A percentile compares a stretch with the other conserved stretches of the same genome.
Evolutionary conservation across 2,113 vertebrate genomes (phyloP).

Genomic region (Perognathus longimembris): DNA sequence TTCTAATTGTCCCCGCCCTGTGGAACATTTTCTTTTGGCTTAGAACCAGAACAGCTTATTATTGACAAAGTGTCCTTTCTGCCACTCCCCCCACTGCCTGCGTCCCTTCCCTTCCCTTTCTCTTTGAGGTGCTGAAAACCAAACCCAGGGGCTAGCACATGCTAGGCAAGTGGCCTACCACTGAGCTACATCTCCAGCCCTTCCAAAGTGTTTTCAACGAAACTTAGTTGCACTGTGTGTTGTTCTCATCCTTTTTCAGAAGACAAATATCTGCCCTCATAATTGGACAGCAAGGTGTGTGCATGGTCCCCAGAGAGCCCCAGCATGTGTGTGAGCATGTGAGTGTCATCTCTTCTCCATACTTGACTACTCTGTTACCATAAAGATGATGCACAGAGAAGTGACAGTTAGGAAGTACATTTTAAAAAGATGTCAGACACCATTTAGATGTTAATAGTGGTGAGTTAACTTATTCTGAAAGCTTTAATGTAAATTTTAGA

Average conservation of each 20-base stretch:
- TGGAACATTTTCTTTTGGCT: not conserved
- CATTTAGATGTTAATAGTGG: not conserved
- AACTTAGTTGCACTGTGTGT: not conserved
- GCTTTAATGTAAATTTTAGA: conserved; percentile 2
- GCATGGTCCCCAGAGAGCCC: not conserved
- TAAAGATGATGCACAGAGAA: no score
- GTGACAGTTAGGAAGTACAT: no score
- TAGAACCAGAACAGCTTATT: not conserved
- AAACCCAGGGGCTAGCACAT: not conserved
- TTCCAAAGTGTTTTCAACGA: not conserved
- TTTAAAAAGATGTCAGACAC: conserved; percentile 7
- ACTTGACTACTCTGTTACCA: no score
- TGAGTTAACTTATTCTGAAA: conserved; percentile 1
- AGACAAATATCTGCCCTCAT: not conserved
- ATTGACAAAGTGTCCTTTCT: not conserved
- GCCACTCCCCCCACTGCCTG: no score
- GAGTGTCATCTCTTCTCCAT: not conserved
- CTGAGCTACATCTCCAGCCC: not conserved
- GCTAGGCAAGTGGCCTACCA: not conserved
- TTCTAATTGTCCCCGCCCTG: not conserved
- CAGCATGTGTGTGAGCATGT: not conserved
- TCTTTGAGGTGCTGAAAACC: not conserved
- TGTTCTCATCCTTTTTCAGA: not conserved
- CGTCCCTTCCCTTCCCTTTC: no score
- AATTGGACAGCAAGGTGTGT: not conserved